Base-by-base conservation (phyloP, 2,797 vertebrate genomes). In the Cyprinella venusta region DNA sequence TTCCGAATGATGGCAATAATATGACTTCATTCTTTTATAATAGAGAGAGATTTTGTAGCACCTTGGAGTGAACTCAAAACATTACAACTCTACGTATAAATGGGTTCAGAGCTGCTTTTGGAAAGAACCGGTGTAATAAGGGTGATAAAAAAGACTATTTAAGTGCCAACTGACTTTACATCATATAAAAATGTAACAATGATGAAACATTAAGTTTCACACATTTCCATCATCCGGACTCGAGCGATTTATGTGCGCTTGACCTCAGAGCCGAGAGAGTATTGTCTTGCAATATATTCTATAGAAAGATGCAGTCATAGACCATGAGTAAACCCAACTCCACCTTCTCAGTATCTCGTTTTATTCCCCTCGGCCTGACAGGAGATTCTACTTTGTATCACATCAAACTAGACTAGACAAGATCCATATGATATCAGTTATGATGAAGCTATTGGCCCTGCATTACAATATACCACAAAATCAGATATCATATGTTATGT, bases 221-320 rank as follows among this genome's bases (percentile, higher is more conserved):
- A 50, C 42, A 74, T 64, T 74, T 74, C 56, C 56, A 74, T 81
- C 70, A 67, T 56, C 61, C 30, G 24, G 36, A 69, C 36, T 30
- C 45, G n/a, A 84, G 64, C 19, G 38, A 84, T 79, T 50, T 30
- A 64, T 69, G 36, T 61, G 71, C 67, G 65, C 42, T 76, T 61
- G 76, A 85, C 79, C 69, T 67, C 59, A 77, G 65, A 85, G 72
- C 84, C 68, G 33, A n/a, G 68, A 80, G 84, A 82, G 81, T 80
- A 87, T 87, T 80, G 76, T 54, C 65, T 85, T 81, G 42, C 78
- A 63, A 68, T 45, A 45, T 52, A 80, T 78, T 85, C 54, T 63
- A 77, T 80, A 24, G 10, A 69, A 64, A 54, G 12, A 50, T 78
- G 84, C 56, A 75, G 48, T 83, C 65, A 72, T 50, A 67, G 80